Evolutionary conservation across 2,888 invertebrate genomes (phyloP).

Genomic region (Apodemia zela): DNA sequence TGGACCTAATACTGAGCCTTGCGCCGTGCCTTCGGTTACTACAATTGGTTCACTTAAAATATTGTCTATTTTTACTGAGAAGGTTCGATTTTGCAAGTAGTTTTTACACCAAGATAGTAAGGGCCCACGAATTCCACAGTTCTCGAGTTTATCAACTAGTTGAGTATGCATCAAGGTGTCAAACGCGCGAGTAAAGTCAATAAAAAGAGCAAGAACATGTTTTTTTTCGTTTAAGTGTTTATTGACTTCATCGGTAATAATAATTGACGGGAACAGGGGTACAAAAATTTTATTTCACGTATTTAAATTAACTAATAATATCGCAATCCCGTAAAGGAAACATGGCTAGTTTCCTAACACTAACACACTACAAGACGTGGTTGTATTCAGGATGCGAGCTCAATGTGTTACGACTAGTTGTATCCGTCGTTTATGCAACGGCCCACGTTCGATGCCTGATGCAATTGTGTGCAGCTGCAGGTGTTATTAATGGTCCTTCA

Average conservation of each 20-base stretch:
- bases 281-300: too few relatives aligned
- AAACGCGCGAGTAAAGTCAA: too few relatives aligned
- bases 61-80: neutral
- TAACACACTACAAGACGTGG: neutral
- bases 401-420: neutral
- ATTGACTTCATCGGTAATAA: too few relatives aligned
- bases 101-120: neutral
- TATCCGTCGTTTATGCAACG: conserved; percentile 13
- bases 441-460: conserved; percentile 8
- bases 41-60: too few relatives aligned
- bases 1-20: too few relatives aligned
- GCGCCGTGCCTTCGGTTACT: too few relatives aligned
- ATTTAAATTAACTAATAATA: too few relatives aligned
- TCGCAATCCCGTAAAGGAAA: neutral
- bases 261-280: too few relatives aligned
- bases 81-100: neutral
- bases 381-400: conserved; percentile 12
- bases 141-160: neutral
- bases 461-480: conserved; percentile 2
- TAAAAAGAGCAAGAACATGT: too few relatives aligned
- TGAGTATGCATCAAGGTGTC: neutral
- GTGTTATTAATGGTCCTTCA: neutral
- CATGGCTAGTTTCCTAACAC: neutral
- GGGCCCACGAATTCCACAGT: neutral
- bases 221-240: too few relatives aligned